phyloP scores from a whole-genome alignment of 2,797 vertebrate species.

The Vespertilio murinus region DNA sequence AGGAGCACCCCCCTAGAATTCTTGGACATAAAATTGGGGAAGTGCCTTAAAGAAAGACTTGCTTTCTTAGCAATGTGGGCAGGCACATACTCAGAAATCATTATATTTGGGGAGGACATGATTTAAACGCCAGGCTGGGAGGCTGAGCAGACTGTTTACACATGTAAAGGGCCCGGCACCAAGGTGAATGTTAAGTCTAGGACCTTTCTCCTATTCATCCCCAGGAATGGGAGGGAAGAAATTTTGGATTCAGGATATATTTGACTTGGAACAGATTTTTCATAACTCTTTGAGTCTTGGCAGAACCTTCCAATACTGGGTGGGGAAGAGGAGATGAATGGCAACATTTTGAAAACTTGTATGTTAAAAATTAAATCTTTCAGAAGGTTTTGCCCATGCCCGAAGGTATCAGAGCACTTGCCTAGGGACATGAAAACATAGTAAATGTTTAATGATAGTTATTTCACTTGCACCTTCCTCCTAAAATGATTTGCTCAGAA shows the following conservation, averaged over 20 bases:
- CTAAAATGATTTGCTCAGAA: not conserved
- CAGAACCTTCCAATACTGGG: not conserved
- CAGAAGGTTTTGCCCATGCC: not conserved
- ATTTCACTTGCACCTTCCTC: not conserved
- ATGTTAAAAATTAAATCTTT: constrained; percentile 3
- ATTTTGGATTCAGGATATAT: not conserved
- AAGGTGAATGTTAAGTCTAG: not conserved
- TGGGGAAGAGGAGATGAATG: not conserved
- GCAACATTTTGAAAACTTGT: not conserved
- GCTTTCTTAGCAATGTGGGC: not conserved
- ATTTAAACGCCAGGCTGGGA: not conserved
- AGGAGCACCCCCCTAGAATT: not conserved
- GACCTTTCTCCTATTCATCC: not conserved
- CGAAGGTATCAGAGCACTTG: not conserved
- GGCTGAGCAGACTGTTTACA: not conserved
- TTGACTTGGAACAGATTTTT: not conserved
- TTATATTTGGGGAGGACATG: not conserved
- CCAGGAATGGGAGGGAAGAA: not conserved
- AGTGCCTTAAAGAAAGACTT: not conserved
- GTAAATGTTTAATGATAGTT: not conserved
- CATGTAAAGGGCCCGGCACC: not conserved
- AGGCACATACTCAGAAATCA: not conserved
- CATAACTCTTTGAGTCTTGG: not conserved
- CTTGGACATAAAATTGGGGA: not conserved
- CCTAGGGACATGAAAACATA: not conserved